Conservation (phyloP, 2,888 invertebrate genomes). For the Ametastegia equiseti region DNA sequence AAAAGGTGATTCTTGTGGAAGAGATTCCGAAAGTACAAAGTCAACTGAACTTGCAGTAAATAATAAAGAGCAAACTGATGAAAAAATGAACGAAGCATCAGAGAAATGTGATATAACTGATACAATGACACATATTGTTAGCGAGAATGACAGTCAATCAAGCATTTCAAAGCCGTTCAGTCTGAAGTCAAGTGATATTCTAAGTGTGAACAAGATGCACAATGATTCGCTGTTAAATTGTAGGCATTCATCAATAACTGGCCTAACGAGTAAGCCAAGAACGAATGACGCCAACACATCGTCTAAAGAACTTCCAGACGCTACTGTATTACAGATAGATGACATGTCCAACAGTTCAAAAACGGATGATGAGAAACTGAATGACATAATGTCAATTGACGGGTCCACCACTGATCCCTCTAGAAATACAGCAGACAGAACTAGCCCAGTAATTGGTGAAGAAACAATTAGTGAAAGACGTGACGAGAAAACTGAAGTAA, state of each 20-base stretch:
- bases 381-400: slow-evolving; percentile 59
- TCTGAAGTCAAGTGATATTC: not conserved
- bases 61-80: not conserved
- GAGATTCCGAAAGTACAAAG: not conserved
- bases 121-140: not conserved
- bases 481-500: not conserved
- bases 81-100: not conserved
- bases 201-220: not conserved
- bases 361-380: slow-evolving; percentile 68
- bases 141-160: slow-evolving; percentile 1
- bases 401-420: not conserved
- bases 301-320: slow-evolving; percentile 3
- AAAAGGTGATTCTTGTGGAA: not conserved
- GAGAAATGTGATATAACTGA: not conserved
- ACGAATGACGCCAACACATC: not conserved
- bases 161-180: not conserved
- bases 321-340: not conserved
- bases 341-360: slow-evolving; percentile 62
- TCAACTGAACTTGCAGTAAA: not conserved
- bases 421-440: slow-evolving; percentile 42
- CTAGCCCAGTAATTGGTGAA: slow-evolving; percentile 36
- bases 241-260: slow-evolving; percentile 13
- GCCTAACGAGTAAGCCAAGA: slow-evolving; percentile 9
- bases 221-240: not conserved
- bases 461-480: not conserved